Percentiles rank a stretch among this genome's conserved stretches.
These are phyloP conservation scores for Andrena camellia DNA, from an alignment of 2,888 invertebrate genomes.

Conservation along the genomic window DNA sequence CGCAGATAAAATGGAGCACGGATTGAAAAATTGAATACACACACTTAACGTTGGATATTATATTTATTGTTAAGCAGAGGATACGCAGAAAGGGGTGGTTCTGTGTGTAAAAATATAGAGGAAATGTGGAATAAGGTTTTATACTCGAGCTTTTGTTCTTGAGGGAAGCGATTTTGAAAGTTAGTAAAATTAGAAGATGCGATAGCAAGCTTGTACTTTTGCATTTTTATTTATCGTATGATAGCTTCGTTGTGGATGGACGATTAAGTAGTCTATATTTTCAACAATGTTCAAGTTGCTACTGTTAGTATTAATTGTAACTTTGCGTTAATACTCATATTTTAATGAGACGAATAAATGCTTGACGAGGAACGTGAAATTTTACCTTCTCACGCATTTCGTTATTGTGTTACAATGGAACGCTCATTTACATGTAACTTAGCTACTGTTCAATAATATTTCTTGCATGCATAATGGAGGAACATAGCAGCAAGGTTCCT, in stretches of 20 bases:
- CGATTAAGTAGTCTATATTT: too few relatives aligned
- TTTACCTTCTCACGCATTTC: background rate
- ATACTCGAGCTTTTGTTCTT: too few relatives aligned
- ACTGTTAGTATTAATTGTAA: too few relatives aligned
- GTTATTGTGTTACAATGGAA: background rate
- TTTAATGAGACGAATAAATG: background rate
- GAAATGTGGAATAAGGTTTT: too few relatives aligned
- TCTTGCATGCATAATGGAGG: constrained; percentile 31
- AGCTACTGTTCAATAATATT: constrained; percentile 45
- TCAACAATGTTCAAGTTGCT: too few relatives aligned
- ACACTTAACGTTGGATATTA: background rate
- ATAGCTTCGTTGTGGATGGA: too few relatives aligned
- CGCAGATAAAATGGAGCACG: constrained; percentile 25
- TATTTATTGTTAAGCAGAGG: background rate
- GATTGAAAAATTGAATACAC: constrained; percentile 12
- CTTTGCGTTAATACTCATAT: background rate
- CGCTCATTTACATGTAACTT: constrained; percentile 30
- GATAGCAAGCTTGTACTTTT: too few relatives aligned
- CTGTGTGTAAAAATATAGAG: too few relatives aligned
- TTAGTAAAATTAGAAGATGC: too few relatives aligned
- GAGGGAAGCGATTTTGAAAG: too few relatives aligned
- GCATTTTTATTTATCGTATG: too few relatives aligned
- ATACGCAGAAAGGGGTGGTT: too few relatives aligned
- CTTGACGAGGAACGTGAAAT: constrained; percentile 1
- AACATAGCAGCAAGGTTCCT: constrained; percentile 9